Evolutionary conservation across 2,888 invertebrate genomes (phyloP).

Genomic region (Capitulum mitella): DNA sequence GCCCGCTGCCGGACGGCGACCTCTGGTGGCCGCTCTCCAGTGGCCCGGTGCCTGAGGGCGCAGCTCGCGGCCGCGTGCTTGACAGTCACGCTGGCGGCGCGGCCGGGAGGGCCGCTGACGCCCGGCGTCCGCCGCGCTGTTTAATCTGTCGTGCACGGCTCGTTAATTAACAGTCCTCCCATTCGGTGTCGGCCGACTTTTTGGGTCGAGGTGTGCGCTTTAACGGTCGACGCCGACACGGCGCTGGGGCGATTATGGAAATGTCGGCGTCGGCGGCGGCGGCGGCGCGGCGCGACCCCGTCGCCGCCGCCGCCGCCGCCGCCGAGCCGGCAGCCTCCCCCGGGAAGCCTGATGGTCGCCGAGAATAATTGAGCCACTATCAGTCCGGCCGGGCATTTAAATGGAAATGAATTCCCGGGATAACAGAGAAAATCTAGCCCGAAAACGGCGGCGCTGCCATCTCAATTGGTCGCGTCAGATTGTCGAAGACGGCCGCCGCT

Average conservation of each 20-base stretch:
- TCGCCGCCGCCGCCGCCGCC: not conserved
- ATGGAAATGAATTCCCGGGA: slow-evolving; percentile 19
- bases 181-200: slow-evolving; percentile 15
- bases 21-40: too few species aligned
- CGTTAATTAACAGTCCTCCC: slow-evolving; percentile 19
- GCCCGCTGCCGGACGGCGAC: too few species aligned
- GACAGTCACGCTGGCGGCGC: too few species aligned
- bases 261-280: slow-evolving; percentile 5
- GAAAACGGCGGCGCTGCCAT: not conserved
- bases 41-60: too few species aligned
- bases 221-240: not conserved
- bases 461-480: not conserved
- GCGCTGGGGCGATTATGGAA: not conserved
- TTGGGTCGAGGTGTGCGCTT: slow-evolving; percentile 22
- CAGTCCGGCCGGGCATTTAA: slow-evolving; percentile 16
- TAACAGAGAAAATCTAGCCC: not conserved
- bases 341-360: not conserved
- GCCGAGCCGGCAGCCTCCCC: not conserved
- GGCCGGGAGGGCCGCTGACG: too few species aligned
- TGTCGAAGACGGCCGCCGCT: not conserved
- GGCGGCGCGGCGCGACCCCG: slow-evolving; percentile 9
- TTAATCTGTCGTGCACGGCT: slow-evolving; percentile 5
- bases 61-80: too few species aligned
- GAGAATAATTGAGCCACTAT: slow-evolving; percentile 22
- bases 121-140: not conserved